Conservation (phyloP, 1,140 invertebrate species). For the Drosophila lacteicornis region DNA sequence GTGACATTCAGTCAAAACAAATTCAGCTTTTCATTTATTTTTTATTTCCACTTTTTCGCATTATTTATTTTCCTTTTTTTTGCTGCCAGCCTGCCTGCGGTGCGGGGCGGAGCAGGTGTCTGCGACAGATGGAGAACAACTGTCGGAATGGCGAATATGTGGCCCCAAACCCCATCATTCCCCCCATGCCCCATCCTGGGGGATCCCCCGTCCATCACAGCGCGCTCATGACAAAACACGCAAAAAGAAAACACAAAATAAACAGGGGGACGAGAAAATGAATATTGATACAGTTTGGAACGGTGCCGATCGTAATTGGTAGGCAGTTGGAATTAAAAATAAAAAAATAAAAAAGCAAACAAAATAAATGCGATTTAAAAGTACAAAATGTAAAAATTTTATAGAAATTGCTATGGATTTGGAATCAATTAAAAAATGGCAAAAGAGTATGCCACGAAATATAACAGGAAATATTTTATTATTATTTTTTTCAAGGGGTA, state of each 20-base stretch:
- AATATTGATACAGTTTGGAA: conserved; percentile 41
- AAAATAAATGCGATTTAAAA: background rate
- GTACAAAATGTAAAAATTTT: background rate
- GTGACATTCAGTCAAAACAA: conserved; percentile 70
- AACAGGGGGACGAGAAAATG: conserved; percentile 21
- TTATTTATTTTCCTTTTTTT: conserved; percentile 32
- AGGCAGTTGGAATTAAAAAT: conserved; percentile 4
- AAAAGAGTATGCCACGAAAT: background rate
- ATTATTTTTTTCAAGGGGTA: too few species aligned
- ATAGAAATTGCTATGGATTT: background rate
- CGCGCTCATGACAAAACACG: conserved; percentile 26
- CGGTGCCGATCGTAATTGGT: conserved; percentile 16
- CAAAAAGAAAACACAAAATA: conserved; percentile 30
- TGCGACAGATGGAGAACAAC: conserved; percentile 49
- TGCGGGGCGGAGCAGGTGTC: conserved; percentile 50
- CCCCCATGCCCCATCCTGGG: conserved; percentile 2
- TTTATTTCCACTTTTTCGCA: conserved; percentile 25
- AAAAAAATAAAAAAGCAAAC: background rate
- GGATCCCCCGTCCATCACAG: background rate
- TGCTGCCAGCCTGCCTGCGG: background rate
- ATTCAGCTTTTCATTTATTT: conserved; percentile 44
- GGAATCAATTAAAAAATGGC: background rate
- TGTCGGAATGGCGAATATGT: conserved; percentile 40
- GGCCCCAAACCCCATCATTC: background rate
- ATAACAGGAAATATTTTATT: background rate